Evolutionary conservation across 2,113 vertebrate genomes (phyloP).

Genomic region (Orientallactaga bullata): DNA sequence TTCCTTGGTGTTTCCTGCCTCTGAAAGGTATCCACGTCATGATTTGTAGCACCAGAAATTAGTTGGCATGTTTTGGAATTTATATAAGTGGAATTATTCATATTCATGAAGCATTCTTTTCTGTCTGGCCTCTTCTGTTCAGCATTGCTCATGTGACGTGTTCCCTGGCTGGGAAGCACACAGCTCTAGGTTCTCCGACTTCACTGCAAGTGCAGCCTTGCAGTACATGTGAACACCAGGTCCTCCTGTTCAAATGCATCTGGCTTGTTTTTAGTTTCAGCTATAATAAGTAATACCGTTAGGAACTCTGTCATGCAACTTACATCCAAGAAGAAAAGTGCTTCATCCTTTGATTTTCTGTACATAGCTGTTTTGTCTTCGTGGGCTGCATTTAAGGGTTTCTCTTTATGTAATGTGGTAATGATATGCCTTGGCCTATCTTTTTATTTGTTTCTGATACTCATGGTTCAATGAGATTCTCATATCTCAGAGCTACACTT

Average conservation of each 20-base stretch:
- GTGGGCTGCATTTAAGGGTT: not conserved
- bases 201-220: not conserved
- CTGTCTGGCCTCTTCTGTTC: conserved; percentile 14
- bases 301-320: not conserved
- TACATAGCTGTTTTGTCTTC: not conserved
- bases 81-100: not conserved
- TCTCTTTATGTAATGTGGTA: not conserved
- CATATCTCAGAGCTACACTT: not conserved
- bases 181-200: not conserved
- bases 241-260: not conserved
- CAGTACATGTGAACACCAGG: not conserved
- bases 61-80: conserved; percentile 26
- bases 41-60: not conserved
- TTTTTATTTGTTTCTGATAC: not conserved
- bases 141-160: not conserved
- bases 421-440: not conserved
- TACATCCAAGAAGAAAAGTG: not conserved
- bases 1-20: not conserved
- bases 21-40: not conserved
- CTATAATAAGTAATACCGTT: not conserved
- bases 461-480: not conserved
- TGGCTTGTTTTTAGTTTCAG: not conserved
- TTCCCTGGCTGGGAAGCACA: not conserved
- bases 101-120: conserved; percentile 30
- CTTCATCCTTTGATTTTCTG: not conserved